A percentile compares a stretch with the other conserved stretches of the same genome.
Conservation (phyloP, 2,888 invertebrate genomes). For the Chaetogeoica ovagalla region DNA sequence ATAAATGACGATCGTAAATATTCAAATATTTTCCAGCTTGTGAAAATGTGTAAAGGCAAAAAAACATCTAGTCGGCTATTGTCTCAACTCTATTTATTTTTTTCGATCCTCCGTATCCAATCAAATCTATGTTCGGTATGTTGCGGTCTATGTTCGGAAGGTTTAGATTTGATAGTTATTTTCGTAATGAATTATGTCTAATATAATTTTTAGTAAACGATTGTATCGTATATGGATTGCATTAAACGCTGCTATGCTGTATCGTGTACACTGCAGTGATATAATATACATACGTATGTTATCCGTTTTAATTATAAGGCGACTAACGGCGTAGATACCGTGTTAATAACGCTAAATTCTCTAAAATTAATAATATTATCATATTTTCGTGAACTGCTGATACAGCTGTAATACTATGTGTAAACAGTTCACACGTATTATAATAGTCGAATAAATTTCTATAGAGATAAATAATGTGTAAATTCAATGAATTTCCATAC, state of each 20-base stretch:
- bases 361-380: background rate
- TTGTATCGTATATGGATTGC: background rate
- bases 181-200: too few relatives aligned
- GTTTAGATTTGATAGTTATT: too few relatives aligned
- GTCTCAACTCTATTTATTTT: too few relatives aligned
- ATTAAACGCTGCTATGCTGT: background rate
- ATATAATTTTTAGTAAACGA: too few relatives aligned
- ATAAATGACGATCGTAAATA: too few relatives aligned
- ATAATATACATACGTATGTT: background rate
- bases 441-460: background rate
- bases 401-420: background rate
- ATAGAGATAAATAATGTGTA: background rate
- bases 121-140: too few relatives aligned
- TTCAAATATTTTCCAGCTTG: too few relatives aligned
- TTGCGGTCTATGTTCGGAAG: too few relatives aligned
- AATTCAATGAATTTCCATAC: background rate
- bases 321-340: background rate
- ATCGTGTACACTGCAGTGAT: background rate
- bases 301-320: conserved; percentile 1
- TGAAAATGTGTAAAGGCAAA: too few relatives aligned
- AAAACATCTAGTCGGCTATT: too few relatives aligned
- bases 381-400: background rate
- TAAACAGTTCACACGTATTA: background rate
- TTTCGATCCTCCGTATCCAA: too few relatives aligned
- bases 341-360: background rate